Conservation (phyloP, 1,140 invertebrate species). For the Aphelenchoides fujianensis region DNA sequence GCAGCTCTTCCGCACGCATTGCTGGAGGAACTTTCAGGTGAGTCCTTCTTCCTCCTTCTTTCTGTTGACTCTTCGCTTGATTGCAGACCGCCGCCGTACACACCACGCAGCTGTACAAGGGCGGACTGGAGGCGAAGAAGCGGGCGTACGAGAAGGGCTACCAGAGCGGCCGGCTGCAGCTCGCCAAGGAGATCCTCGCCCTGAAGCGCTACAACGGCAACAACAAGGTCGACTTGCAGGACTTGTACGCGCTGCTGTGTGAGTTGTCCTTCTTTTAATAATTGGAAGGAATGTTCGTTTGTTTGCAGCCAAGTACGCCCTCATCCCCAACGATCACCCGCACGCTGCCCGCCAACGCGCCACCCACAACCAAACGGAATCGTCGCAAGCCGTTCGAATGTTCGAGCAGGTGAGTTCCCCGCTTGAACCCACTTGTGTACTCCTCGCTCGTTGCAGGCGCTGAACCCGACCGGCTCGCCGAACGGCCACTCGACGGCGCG, state of each 20-base stretch:
- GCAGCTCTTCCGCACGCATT: constrained; percentile 41
- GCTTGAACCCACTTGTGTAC: not conserved
- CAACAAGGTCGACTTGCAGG: constrained; percentile 41
- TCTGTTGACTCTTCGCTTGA: not conserved
- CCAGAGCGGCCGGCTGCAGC: constrained; percentile 32
- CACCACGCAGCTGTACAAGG: constrained; percentile 59
- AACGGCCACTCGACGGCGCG: constrained; percentile 28
- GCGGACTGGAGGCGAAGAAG: constrained; percentile 46
- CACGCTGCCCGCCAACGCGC: constrained; percentile 25
- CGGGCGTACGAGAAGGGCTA: constrained; percentile 54
- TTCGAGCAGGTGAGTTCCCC: constrained; percentile 50
- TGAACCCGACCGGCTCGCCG: constrained; percentile 30
- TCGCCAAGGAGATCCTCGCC: constrained; percentile 49
- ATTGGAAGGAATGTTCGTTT: constrained; percentile 28
- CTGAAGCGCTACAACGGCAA: constrained; percentile 38
- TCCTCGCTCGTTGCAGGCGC: constrained; percentile 38
- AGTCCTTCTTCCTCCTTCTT: not conserved
- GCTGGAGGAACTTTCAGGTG: constrained; percentile 41
- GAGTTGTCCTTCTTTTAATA: constrained; percentile 14
- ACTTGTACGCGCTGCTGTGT: constrained; percentile 20
- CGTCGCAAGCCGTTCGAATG: constrained; percentile 36
- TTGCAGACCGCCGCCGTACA: constrained; percentile 48
- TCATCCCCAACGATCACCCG: constrained; percentile 23
- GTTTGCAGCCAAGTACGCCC: constrained; percentile 35
- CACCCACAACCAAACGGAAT: constrained; percentile 21